phyloP scores from a whole-genome alignment of 2,113 vertebrate genomes.

The Amphiprion percula region DNA sequence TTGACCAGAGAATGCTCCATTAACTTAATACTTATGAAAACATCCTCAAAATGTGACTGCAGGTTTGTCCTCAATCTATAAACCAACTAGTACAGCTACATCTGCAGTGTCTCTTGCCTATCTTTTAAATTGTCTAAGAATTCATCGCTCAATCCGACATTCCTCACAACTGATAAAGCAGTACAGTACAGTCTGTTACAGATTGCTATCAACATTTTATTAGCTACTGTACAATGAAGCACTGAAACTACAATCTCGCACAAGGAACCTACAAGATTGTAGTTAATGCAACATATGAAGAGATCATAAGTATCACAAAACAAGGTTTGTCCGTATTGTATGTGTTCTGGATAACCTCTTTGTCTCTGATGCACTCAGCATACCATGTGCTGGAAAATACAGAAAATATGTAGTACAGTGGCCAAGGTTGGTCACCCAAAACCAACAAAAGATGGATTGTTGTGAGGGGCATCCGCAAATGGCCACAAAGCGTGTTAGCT shows the following conservation, averaged over 20 bases:
- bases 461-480: conserved; percentile 34
- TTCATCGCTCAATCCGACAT: not conserved
- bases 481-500: conserved; percentile 21
- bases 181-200: no score
- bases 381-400: not conserved
- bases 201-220: no score
- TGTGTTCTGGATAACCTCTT: not conserved
- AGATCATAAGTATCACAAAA: no score
- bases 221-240: no score
- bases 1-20: no score
- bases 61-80: not conserved
- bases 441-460: conserved; percentile 28
- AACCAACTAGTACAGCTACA: not conserved
- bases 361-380: not conserved
- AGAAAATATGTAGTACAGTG: conserved; percentile 25
- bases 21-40: no score
- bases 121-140: not conserved
- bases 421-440: conserved; percentile 30
- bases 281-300: not conserved
- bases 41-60: no score
- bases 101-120: not conserved
- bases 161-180: no score
- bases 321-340: not conserved
- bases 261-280: no score
- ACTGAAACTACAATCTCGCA: no score